Evolutionary conservation across 2,888 invertebrate species (phyloP), one percentile per base, ranked within the genome.

Genomic region (Heteropelma amictum): DNA sequence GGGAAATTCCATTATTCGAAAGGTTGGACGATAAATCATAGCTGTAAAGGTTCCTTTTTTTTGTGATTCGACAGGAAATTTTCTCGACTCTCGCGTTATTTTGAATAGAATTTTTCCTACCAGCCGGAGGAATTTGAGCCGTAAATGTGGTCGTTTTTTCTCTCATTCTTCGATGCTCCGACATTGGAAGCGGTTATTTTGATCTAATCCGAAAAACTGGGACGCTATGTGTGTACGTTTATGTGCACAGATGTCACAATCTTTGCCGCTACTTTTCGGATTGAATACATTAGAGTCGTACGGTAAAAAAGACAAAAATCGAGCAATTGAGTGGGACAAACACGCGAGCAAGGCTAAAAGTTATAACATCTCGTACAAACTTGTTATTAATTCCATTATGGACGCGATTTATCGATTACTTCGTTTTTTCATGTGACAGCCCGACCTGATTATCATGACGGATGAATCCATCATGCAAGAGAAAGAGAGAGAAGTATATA

Each of bases 361-460:
- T n/a, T n/a, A n/a, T n/a, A n/a, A n/a, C n/a, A n/a, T n/a, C n/a
- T n/a, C n/a, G n/a, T n/a, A 51, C 53, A 30, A 33, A 26, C 45
- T 51, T 53, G 67, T 65, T 61, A 38, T 72, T 33, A 61, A 72
- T 69, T 63, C 63, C 14, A 56, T 73, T 73, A 68, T 68, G 26
- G 42, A 14, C 12, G 38, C 38, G 47, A 72, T 58, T 49, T 38
- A 51, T 69, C 42, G 63, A 68, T n/a, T n/a, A n/a, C n/a, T n/a
- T n/a, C 14, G 26, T 40, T 7, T 23, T 63, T 63, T 49, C n/a
- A n/a, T 49, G 42, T 68, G 73, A 73, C 73, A 64, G 68, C 23
- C 42, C 56, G 68, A 68, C 63, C 63, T 69, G 73, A 56, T 79
- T 77, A 74, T 76, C 56, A 67, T 71, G 72, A 79, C 65, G 69